These are phyloP conservation scores for Neogobius melanostomus DNA, from an alignment of 2,113 vertebrate species.

Conservation along the genomic window DNA sequence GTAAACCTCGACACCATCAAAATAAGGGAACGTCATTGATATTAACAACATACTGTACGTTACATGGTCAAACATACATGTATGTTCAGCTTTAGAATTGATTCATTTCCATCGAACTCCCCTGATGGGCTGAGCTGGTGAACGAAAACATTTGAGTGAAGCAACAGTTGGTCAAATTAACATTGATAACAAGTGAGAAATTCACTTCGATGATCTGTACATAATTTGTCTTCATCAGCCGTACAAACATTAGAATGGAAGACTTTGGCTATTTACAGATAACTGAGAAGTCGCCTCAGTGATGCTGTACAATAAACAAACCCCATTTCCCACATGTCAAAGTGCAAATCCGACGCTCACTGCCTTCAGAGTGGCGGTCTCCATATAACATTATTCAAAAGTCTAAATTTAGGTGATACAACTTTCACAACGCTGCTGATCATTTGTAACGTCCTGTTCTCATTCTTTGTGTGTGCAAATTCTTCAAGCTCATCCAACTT, in stretches of 20 bases:
- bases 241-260: conserved; percentile 65
- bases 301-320: conserved; percentile 59
- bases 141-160: conserved; percentile 62
- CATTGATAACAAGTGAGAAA: conserved; percentile 34
- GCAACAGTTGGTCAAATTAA: conserved; percentile 61
- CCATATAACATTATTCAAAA: conserved; percentile 37
- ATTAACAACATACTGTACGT: conserved; percentile 86
- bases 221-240: conserved; percentile 42
- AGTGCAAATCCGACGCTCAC: conserved; percentile 63
- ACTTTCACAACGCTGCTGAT: background rate
- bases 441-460: background rate
- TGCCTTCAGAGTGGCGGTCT: conserved; percentile 33
- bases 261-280: conserved; percentile 71
- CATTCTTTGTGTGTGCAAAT: conserved; percentile 1
- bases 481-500: conserved; percentile 10
- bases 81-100: conserved; percentile 83
- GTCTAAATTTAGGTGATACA: background rate
- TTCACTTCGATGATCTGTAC: conserved; percentile 57
- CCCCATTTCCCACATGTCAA: conserved; percentile 43
- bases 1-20: conserved; percentile 98
- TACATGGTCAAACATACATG: conserved; percentile 89
- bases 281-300: conserved; percentile 49
- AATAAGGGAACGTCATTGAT: conserved; percentile 92
- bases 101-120: conserved; percentile 90
- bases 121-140: conserved; percentile 73